phyloP scores from a whole-genome alignment of 1,140 invertebrate species.

The Brachionus rubens region DNA sequence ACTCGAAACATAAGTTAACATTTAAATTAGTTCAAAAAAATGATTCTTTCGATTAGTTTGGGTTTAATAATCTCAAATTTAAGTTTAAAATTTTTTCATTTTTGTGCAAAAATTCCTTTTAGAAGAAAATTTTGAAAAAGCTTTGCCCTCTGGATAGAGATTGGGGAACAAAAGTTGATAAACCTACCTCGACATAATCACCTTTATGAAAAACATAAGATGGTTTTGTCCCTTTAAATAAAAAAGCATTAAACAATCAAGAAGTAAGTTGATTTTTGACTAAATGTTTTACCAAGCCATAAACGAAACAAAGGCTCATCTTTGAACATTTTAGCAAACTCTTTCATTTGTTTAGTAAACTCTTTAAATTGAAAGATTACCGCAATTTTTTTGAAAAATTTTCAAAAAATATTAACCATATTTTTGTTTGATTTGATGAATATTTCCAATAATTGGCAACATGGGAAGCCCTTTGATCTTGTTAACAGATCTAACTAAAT shows the following conservation, averaged over 20 bases:
- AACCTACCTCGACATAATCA: too few species aligned
- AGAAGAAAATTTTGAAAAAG: too few species aligned
- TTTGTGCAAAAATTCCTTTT: too few species aligned
- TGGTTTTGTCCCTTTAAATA: conserved; percentile 9
- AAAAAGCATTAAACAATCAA: neutral
- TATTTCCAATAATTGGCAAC: conserved; percentile 39
- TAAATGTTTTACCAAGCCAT: conserved; percentile 7
- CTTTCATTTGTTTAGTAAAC: neutral
- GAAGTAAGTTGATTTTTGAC: neutral
- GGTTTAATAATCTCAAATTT: too few species aligned
- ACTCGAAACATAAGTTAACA: too few species aligned
- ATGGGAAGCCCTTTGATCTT: conserved; percentile 29
- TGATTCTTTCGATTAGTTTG: too few species aligned
- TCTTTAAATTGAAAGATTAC: neutral
- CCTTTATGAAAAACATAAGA: conserved; percentile 18
- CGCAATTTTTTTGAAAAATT: too few species aligned
- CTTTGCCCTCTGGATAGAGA: too few species aligned
- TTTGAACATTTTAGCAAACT: conserved; percentile 5
- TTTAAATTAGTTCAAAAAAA: too few species aligned
- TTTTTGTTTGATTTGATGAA: conserved; percentile 24
- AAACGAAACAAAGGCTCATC: conserved; percentile 16
- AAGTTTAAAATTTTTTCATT: too few species aligned
- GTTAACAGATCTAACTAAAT: neutral
- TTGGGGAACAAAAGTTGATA: too few species aligned
- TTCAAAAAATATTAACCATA: neutral